Base-by-base conservation (phyloP, 2,113 vertebrate species). In the Scalopus aquaticus region DNA sequence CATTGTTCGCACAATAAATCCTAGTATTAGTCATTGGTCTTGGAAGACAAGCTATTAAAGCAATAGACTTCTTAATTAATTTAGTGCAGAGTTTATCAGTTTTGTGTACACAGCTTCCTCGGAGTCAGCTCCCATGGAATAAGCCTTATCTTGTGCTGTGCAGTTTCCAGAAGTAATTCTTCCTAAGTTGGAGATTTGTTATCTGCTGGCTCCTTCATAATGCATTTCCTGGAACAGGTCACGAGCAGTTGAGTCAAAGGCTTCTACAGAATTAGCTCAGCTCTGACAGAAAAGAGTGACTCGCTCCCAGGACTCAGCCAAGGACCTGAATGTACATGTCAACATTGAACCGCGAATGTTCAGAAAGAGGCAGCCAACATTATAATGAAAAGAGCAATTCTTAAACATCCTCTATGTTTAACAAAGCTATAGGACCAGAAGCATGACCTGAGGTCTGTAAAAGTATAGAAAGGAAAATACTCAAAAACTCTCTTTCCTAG, bases 161-260 rank as follows among this genome's bases (percentile, higher is more conserved):
- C 93, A 97, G 96, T 95, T 97, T 96, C 97, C 96, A 97, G 96
- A 97, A 97, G 90, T 78, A 94, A 96, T 96, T 96, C 94, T 94
- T 97, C 91, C 79, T 80, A 86, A 70, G 16, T 15, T 82, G 86
- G 96, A 97, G 97, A 96, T 96, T 60, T 96, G 96, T 96, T 97
- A 97, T 96, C 96, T 95, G 39, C 89, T 70, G 74, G 69, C 93
- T 95, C 85, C 88, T 95, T 96, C 8, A 0, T 88, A 92, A 91
- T 91, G 96, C 39, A 19, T 91, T 97, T 97, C 96, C 96, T 97
- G 96, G 96, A 97, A 97, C 54, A 79, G 92, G 94, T 95, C 86
- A 80, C 19, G 86, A 89, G 86, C 49, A 80, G 82, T 62, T 94
- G 91, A 96, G 95, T 97, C 91, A 87, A 96, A 95, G 74, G 65